Base-by-base conservation (phyloP, 2,797 vertebrate species). In the Apogon talboti region DNA sequence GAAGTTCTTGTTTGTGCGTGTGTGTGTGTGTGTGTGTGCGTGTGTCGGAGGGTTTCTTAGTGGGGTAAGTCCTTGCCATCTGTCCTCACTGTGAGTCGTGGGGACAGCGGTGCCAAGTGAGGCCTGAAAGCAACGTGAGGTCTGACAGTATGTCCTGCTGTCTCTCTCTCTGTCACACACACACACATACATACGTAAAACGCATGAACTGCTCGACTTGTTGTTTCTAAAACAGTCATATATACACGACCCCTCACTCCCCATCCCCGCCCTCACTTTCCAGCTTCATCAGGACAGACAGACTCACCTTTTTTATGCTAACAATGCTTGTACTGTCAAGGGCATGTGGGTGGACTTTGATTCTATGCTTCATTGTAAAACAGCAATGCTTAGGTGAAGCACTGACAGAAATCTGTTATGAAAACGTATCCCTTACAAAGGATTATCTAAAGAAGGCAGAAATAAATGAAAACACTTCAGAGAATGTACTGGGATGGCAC, bases 51-150 rank as follows among this genome's bases (percentile, higher is more conserved):
- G 66, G 68, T 77, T 75, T 82, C 79, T 81, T 84, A 13, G 71
- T 76, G 61, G 87, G 90, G 90, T 79, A 92, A 90, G 65, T 87
- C 88, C 92, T 85, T 41, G 63, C 92, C 93, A 92, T 92, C 93
- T 94, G 92, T 88, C 76, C 78, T 45, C 74, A 28, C 90, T 71
- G 87, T 79, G 65, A 89, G 62, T 56, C 74, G 35, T 75, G 74
- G 72, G 74, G 72, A 76, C 6, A 3, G 37, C 0, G 3, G 8
- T 89, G 91, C 90, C 89, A 84, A 86, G 76, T 90, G 86, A 92
- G 85, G 72, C 72, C 46, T 35, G 76, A 82, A 46, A 72, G 37
- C 81, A 48, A 30, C 44, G 3, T 54, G 78, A 77, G 52, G 11
- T n/a, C 55, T 44, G 50, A 41, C 19, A 4, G 14, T 78, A 49